phyloP scores from a whole-genome alignment of 2,797 vertebrate genomes.

The Chrysocyon brachyurus region DNA sequence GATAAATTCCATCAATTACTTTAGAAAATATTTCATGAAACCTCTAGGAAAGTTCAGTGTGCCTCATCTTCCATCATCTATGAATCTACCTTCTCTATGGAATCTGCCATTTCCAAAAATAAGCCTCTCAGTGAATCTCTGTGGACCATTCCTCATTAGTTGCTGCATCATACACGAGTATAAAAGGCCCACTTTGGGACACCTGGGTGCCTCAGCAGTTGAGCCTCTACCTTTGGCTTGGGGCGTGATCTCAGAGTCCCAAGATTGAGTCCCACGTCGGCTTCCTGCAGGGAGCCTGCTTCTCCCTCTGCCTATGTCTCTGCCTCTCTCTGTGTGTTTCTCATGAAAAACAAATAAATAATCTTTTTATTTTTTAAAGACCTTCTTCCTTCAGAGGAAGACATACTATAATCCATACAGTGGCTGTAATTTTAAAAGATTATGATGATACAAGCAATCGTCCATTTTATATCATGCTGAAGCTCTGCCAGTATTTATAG shows the following conservation, averaged over 20 bases:
- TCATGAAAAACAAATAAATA: no score
- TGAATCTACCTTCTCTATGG: neutral
- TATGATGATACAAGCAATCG: neutral
- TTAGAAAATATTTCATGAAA: conserved; percentile 6
- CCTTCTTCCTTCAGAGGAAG: neutral
- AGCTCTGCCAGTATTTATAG: neutral
- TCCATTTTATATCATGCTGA: neutral
- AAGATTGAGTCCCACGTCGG: no score
- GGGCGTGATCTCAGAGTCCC: no score
- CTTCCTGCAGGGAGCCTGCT: no score
- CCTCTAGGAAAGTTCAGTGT: neutral
- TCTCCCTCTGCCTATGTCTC: no score
- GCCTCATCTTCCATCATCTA: neutral
- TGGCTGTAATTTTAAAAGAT: neutral
- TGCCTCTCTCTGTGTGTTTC: no score
- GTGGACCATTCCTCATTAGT: neutral
- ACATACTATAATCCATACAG: neutral
- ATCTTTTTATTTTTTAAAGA: neutral
- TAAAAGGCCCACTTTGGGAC: neutral
- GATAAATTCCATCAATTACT: conserved; percentile 2
- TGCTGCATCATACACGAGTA: neutral
- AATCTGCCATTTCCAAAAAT: neutral
- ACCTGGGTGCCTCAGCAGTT: no score
- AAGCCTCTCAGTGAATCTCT: neutral
- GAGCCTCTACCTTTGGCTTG: no score